These are phyloP conservation scores for Pangasius larnaudii DNA, from an alignment of 2,797 vertebrate species.

Conservation along the genomic window DNA sequence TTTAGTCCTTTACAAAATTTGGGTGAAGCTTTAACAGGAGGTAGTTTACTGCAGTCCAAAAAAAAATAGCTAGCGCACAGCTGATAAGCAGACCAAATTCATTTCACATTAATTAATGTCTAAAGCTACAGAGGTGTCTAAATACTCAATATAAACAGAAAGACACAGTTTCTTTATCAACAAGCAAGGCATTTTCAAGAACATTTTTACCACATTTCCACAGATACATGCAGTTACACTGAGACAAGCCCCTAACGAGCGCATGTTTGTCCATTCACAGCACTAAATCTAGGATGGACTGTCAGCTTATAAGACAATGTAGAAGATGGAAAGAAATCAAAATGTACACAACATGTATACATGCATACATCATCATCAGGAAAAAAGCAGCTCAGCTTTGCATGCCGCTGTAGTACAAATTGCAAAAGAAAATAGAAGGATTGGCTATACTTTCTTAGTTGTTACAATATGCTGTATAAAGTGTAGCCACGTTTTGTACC, in stretches of 20 bases:
- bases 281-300: constrained; percentile 30
- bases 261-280: constrained; percentile 33
- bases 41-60: constrained; percentile 14
- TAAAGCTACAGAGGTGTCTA: background rate
- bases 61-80: background rate
- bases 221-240: constrained; percentile 59
- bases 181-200: background rate
- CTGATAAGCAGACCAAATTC: background rate
- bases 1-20: constrained; percentile 56
- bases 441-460: constrained; percentile 63
- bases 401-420: constrained; percentile 27
- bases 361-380: background rate
- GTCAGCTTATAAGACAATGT: background rate
- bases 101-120: background rate
- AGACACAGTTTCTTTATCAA: background rate
- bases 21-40: constrained; percentile 26
- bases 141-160: background rate
- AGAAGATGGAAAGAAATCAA: constrained; percentile 9
- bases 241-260: constrained; percentile 45
- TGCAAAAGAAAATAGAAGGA: constrained; percentile 37
- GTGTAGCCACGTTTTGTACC: background rate
- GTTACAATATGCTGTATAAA: constrained; percentile 68
- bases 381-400: background rate
- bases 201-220: background rate
- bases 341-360: background rate